Evolutionary conservation across 2,888 invertebrate species (phyloP), one percentile per base, ranked within the genome.

Genomic region (Ormyrus rosae): DNA sequence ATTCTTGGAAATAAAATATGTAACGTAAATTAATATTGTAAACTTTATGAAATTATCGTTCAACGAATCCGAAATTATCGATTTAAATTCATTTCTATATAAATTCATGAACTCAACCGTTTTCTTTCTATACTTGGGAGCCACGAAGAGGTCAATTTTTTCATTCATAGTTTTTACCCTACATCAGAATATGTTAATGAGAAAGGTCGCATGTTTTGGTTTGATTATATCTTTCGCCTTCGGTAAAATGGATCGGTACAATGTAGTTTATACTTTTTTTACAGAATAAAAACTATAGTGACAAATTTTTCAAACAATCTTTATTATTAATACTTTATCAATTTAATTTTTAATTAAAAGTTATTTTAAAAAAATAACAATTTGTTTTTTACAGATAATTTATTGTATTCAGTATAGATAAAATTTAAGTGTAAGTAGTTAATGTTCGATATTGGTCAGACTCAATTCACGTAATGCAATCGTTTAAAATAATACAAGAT

Each of bases 201-300:
- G 53, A 9, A 55, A 34, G 68, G 0, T 68, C 13, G 68, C 68
- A 68, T 68, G 68, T 55, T 68, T 45, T 11, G 34, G n/a, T 9
- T n/a, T 45, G 68, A 68, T 68, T 68, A 45, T 53, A 68, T 68
- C 60, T 48, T 13, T n/a, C 48, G 5, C n/a, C 65, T 8, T n/a
- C 6, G 9, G 64, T 2, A 64, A 8, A n/a, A 6, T n/a, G 8
- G 46, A 9, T 45, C 34, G 13, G 13, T 46, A n/a, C 34, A 34
- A 56, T 5, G n/a, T 56, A 11, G 56, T 56, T 56, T n/a, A n/a
- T n/a, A 11, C 2, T 6, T 56, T 56, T 10, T 53, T 53, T 53
- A 9, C 10, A 9, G 10, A 9, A n/a, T 56, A 6, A n/a, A 56
- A 56, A 5, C 2, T 11, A 60, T 19, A 19, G 19, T 45, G 9